Evolutionary conservation across 1,140 invertebrate species (phyloP), one percentile per base, ranked within the genome.

Genomic region (Charaxes varanes): DNA sequence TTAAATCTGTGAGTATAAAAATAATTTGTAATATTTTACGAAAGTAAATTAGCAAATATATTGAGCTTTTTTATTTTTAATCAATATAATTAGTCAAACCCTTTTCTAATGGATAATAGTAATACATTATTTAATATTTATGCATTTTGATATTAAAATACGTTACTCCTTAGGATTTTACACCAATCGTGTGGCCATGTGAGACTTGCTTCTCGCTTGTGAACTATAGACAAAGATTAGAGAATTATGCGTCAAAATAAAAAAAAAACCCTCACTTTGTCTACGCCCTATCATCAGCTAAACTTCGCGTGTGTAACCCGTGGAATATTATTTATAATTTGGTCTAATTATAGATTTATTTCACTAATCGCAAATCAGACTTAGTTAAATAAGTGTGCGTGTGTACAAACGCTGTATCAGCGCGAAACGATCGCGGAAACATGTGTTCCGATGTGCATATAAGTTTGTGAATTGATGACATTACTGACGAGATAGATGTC

Each of bases 391-490:
- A 61, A 54, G 56, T 59, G 57, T 52, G 58, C 41, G 52, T 44
- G 52, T 52, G 50, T 61, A 54, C 43, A 40, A 53, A 62, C 51
- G 61, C 57, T 56, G 38, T 47, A 48, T 62, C 46, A 41, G 61
- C 47, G 62, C 51, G 52, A 43, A 44, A 50, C 38, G 47, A 61
- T 62, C 52, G 51, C 59, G 55, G 56, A 74, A 81, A 78, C 74
- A 79, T 81, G 74, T 83, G 77, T 81, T 83, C 65, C 60, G 70
- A 78, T 74, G 79, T 81, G 66, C 74, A 83, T 64, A 79, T 82
- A 62, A 59, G 35, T 55, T 69, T 46, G 53, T 63, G 62, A 59
- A 41, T 33, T 67, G 61, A 70, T 69, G 68, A 71, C 66, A 70
- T 50, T 52, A 61, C 53, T 34, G 15, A 57, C 41, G 58, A 69